Evolutionary conservation across 2,113 vertebrate species (phyloP).

Genomic region (Camelus dromedarius): DNA sequence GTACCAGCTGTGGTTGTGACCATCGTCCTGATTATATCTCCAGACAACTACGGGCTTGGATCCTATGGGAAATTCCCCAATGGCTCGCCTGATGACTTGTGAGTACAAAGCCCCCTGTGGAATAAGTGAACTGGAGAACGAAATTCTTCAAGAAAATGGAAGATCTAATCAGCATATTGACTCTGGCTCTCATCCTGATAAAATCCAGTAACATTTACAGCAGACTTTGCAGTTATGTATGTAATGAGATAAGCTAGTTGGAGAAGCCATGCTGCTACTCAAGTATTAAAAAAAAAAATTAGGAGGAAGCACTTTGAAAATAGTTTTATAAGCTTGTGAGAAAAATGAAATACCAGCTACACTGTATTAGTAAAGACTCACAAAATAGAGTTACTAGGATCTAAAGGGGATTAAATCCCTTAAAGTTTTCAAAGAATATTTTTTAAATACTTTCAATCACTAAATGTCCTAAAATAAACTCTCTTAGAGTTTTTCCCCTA

Average conservation of each 20-base stretch:
- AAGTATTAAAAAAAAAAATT: conserved; percentile 19
- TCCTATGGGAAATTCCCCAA: conserved; percentile 89
- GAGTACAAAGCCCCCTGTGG: conserved; percentile 82
- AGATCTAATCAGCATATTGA: conserved; percentile 6
- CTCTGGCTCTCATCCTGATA: not conserved
- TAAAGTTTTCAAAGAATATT: not conserved
- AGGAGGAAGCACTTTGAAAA: conserved; percentile 37
- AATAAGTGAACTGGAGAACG: conserved; percentile 52
- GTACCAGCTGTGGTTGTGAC: conserved; percentile 92
- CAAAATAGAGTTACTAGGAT: conserved; percentile 21
- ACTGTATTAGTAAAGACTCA: conserved; percentile 57
- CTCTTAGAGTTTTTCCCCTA: conserved; percentile 8
- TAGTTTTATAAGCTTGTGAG: conserved; percentile 7
- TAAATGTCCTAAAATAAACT: conserved; percentile 49
- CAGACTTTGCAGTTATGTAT: conserved; percentile 1
- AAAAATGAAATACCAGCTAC: conserved; percentile 49
- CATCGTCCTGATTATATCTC: conserved; percentile 91
- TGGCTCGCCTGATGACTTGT: conserved; percentile 93
- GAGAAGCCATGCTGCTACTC: conserved; percentile 42
- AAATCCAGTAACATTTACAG: conserved; percentile 48
- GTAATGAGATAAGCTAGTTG: conserved; percentile 47
- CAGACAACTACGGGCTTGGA: conserved; percentile 93
- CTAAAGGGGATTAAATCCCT: conserved; percentile 27
- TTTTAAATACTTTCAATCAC: conserved; percentile 43
- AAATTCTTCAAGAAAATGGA: conserved; percentile 49